Evolutionary conservation across 2,113 vertebrate species (phyloP).

Genomic region (Hippolais icterina): DNA sequence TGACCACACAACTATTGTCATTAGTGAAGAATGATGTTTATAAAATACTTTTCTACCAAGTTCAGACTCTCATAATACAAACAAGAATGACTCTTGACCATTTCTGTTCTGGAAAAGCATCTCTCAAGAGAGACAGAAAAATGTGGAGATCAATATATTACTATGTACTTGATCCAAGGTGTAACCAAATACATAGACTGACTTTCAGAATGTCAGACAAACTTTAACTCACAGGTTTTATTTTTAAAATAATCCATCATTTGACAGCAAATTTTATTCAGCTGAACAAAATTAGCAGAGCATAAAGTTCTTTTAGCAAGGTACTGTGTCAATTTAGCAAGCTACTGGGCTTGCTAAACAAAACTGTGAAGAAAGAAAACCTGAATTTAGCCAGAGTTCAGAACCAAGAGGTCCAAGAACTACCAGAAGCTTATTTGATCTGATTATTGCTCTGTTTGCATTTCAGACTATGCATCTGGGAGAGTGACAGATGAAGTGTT

Average conservation of each 20-base stretch:
- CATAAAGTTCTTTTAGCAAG: slow-evolving; percentile 10
- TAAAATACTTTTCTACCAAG: neutral
- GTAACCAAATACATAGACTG: neutral
- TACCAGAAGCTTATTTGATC: neutral
- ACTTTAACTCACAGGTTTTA: neutral
- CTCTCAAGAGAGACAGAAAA: neutral
- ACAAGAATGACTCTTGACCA: neutral
- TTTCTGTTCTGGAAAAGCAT: neutral
- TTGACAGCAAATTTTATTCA: neutral
- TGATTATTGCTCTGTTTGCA: neutral
- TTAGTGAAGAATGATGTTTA: neutral
- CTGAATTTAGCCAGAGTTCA: neutral
- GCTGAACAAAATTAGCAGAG: neutral
- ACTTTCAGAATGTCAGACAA: neutral
- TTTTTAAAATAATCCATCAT: neutral
- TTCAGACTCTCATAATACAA: neutral
- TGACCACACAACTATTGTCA: neutral
- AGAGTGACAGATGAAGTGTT: neutral
- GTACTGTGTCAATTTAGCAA: neutral
- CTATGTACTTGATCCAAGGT: neutral
- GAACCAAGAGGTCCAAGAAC: neutral
- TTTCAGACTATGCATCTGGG: neutral
- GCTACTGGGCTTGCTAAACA: neutral
- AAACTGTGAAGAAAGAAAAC: neutral
- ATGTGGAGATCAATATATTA: neutral